Base-by-base conservation (phyloP, 2,888 invertebrate species). In the Habrosyne pyritoides region DNA sequence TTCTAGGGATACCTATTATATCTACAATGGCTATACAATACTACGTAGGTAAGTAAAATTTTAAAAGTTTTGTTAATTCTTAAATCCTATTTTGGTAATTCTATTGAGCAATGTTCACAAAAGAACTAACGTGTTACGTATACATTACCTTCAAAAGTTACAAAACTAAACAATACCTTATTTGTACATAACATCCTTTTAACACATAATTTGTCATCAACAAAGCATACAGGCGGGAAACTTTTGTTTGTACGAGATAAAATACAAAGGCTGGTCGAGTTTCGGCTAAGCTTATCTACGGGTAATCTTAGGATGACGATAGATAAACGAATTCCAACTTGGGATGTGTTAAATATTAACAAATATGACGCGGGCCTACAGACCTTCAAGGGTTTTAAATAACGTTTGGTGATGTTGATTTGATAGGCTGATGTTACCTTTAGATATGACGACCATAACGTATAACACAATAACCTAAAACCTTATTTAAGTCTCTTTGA, bases 171-270 rank as follows among this genome's bases (percentile, higher is more conserved):
- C 65, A 52, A 66, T 67, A 61, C 18, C 42, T 62, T 70, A 65
- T 71, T 69, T 63, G 72, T 73, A 82, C 63, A 82, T 81, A 78
- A 69, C 76, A 69, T 64, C 68, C 67, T 69, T 67, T 77, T 74
- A 74, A 74, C 75, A 79, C 75, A 79, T 76, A 77, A 82, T 79
- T 79, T 77, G 76, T 77, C 65, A 69, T 70, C 64, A 69, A 69
- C 67, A 73, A 69, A 68, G 61, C 66, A 63, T 63, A 63, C 66
- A 65, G 55, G 80, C 90, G 88, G 91, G 92, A 91, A 89, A 91
- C 81, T 79, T 81, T 83, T 91, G 86, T 92, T 92, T 91, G 82
- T 67, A 70, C 74, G 76, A 91, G 92, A 92, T 91, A 91, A 89
- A 80, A 84, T 79, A 91, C 89, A 90, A 91, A 90, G 81, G 86